Conservation (phyloP, 2,888 invertebrate genomes). For the Brenthis daphne region DNA sequence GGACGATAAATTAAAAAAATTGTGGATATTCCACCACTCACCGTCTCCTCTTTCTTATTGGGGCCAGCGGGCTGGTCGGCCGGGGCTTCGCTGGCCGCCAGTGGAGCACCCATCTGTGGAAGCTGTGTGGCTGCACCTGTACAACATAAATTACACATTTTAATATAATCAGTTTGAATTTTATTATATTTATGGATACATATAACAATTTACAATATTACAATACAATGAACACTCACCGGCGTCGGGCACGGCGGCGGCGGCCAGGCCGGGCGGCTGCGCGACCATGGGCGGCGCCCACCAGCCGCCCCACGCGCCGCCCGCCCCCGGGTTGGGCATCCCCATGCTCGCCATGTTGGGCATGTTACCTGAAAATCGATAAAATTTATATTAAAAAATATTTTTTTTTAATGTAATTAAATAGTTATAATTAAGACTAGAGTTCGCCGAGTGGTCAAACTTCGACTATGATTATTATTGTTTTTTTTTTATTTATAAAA, state of each 20-base stretch:
- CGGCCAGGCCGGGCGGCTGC: constrained; percentile 54
- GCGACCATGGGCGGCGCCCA: constrained; percentile 62
- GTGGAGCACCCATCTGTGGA: constrained; percentile 35
- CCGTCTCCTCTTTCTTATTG: constrained; percentile 48
- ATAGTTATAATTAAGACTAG: too few species aligned
- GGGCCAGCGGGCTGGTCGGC: constrained; percentile 50
- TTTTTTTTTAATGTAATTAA: too few species aligned
- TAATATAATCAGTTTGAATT: too few species aligned
- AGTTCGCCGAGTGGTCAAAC: too few species aligned
- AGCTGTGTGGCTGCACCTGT: constrained; percentile 41
- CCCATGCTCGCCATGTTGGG: not conserved
- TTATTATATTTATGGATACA: too few species aligned
- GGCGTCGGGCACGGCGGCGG: constrained; percentile 46
- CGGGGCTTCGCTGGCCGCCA: constrained; percentile 40
- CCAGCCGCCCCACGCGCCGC: constrained; percentile 59
- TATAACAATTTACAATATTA: not conserved
- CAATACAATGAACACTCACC: constrained; percentile 45
- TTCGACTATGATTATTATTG: too few species aligned
- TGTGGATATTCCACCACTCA: constrained; percentile 29
- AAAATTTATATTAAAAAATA: not conserved
- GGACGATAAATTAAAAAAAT: too few species aligned
- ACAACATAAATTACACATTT: too few species aligned
- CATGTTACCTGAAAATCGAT: not conserved
- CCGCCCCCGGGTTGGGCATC: constrained; percentile 30
- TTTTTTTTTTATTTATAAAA: too few species aligned